Base-by-base conservation (phyloP, 2,888 invertebrate species). In the Alsophila aescularia region DNA sequence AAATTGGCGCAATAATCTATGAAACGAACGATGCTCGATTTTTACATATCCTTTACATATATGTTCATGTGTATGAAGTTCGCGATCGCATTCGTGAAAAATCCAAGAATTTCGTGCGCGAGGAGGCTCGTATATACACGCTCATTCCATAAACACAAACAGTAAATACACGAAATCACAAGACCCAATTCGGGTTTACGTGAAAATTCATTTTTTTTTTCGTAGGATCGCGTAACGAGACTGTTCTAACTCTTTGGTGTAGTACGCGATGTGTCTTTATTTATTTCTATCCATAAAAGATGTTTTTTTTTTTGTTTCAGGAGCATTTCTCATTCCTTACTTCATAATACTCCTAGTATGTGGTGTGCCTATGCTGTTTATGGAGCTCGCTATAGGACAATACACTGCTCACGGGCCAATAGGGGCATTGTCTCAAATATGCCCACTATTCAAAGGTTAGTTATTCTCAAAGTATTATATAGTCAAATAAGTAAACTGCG, bases 301-400 rank as follows among this genome's bases (percentile, higher is more conserved):
- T 35, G 24, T 29, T 2, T 36, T 35, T 53, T 34, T 41, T 9
- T 62, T 79, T 71, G 70, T 92, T 93, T 52, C 94, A 98, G 98
- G 98, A 79, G 98, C 98, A 58, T 98, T 98, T 92, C 94, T 98
- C 81, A 96, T 98, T 85, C 98, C 98, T 67, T 98, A 98, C 91
- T 96, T 98, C 89, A 94, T 98, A 85, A 96, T 97, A 87, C 94
- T 98, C 89, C 83, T 98, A 73, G 93, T 98, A 70, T 98, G 98
- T 82, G 98, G 98, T 58, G 95, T 98, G 67, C 98, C 98, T 13
- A 93, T 98, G 92, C 93, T 98, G 58, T 98, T 97, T 83, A 98
- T 98, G 98, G 98, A 98, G 87, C 89, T 98, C 69, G 95, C 97
- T 35, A 93, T 98, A 62, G 98, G 98, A 29, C 98, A 98, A 83